Conservation (phyloP, 2,797 vertebrate genomes). For the Denticeps clupeoides region DNA sequence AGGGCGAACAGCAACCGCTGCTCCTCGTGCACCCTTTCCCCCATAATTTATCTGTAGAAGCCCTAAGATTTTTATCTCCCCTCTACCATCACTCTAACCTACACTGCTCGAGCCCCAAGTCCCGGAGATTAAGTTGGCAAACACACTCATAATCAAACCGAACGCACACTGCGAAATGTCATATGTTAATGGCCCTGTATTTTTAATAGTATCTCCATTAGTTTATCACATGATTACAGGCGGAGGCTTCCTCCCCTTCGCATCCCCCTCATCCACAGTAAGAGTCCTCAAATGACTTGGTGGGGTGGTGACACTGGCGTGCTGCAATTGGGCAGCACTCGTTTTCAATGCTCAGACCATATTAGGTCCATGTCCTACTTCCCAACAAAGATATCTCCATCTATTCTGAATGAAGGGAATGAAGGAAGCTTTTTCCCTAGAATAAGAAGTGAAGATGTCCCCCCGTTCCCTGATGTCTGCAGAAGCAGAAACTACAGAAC, state of each 20-base stretch:
- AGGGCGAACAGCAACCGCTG: neutral
- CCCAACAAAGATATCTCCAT: too few relatives aligned
- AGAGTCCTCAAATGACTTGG: neutral
- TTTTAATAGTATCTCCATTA: slow-evolving; percentile 54
- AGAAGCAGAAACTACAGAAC: too few relatives aligned
- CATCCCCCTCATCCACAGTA: neutral
- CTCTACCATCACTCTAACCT: slow-evolving; percentile 1
- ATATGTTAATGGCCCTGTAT: slow-evolving; percentile 48
- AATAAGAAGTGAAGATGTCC: too few relatives aligned
- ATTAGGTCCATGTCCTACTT: too few relatives aligned
- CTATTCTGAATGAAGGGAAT: too few relatives aligned
- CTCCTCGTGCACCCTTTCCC: neutral
- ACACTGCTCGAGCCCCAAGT: slow-evolving; percentile 7
- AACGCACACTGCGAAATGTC: slow-evolving; percentile 41
- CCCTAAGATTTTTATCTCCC: neutral
- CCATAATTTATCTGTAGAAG: neutral
- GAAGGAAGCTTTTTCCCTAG: too few relatives aligned
- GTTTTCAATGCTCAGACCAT: too few relatives aligned
- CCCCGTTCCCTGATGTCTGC: too few relatives aligned
- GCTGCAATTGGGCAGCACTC: too few relatives aligned
- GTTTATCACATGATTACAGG: slow-evolving; percentile 35
- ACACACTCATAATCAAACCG: slow-evolving; percentile 34
- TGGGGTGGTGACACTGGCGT: too few relatives aligned
- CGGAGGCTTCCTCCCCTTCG: slow-evolving; percentile 16
- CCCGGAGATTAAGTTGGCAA: slow-evolving; percentile 33